Base-by-base conservation (phyloP, 2,113 vertebrate species). In the Crypturellus undulatus region DNA sequence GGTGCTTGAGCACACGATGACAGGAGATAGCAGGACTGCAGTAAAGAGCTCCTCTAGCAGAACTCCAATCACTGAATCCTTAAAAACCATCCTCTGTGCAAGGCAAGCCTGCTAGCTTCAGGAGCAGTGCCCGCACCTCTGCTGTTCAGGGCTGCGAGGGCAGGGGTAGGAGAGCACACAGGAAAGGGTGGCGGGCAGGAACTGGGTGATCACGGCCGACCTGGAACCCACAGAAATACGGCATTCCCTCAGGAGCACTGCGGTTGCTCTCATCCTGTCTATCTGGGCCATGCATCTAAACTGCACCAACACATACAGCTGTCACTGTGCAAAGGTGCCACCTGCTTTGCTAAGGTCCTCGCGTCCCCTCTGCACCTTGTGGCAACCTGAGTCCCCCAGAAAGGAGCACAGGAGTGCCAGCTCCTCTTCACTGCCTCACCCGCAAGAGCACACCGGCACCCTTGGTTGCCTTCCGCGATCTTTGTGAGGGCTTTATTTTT, bases 1-100 rank as follows among this genome's bases (percentile, higher is more conserved):
- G 0, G 45, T 88, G 84, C 43, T 76, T 42, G 63, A 91, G 88
- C 60, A 84, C 56, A 3, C 1, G 76, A 68, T 54, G 89, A 56
- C 84, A 90, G 76, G 24, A 87, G 85, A 91, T 58, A n/a, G 15
- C 20, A 78, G 25, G 54, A 32, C 73, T 34, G 78, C 63, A 71
- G 70, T 18, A 54, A 90, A 92, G 83, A 87, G 81, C 86, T 77
- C 7, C 72, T 90, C 79, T 71, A 80, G 85, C 78, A 85, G 79
- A 75, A 19, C 78, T 82, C 36, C 26, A 79, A 8, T 7, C 81
- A 59, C 69, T 15, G 45, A 63, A 73, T 77, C 47, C 79, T 60
- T 56, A 18, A 52, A 64, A 87, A 63, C 4, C 26, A 94, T 70
- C 76, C 16, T 52, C 65, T 83, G 67, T 73, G 32, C 16, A 63